Conservation (phyloP, 2,888 invertebrate genomes). For the Agrilus cyanescens region DNA sequence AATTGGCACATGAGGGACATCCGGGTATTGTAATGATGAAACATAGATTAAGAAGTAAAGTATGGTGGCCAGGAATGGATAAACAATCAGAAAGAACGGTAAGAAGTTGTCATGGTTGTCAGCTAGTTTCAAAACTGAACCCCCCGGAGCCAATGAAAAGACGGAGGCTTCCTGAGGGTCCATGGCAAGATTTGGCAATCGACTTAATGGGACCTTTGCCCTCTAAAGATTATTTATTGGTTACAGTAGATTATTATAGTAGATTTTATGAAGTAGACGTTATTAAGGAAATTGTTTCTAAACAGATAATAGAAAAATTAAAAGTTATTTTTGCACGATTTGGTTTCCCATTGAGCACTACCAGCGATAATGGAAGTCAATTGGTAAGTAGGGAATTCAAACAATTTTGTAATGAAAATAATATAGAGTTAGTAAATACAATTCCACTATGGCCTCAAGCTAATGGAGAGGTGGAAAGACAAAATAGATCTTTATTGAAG, state of each 20-base stretch:
- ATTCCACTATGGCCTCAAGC: slow-evolving; percentile 17
- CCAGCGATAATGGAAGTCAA: slow-evolving; percentile 15
- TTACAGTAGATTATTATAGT: slow-evolving; percentile 10
- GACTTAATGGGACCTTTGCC: slow-evolving; percentile 20
- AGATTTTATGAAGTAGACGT: slow-evolving; percentile 16
- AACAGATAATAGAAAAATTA: slow-evolving; percentile 11
- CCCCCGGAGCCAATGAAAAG: slow-evolving; percentile 10
- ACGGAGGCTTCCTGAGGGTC: slow-evolving; percentile 5
- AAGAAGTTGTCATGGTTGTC: slow-evolving; percentile 12
- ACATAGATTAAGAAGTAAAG: slow-evolving; percentile 13
- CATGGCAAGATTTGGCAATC: slow-evolving; percentile 17
- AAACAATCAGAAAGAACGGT: slow-evolving; percentile 11
- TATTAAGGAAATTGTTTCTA: slow-evolving; percentile 10
- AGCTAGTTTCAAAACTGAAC: slow-evolving; percentile 11
- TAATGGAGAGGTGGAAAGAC: slow-evolving; percentile 19
- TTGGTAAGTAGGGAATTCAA: too few species aligned
- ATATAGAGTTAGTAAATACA: slow-evolving; percentile 6
- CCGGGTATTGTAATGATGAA: slow-evolving; percentile 19
- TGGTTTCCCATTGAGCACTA: slow-evolving; percentile 14
- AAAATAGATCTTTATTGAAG: slow-evolving; percentile 13
- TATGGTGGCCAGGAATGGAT: slow-evolving; percentile 13
- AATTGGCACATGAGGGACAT: slow-evolving; percentile 18
- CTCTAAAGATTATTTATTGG: slow-evolving; percentile 11
- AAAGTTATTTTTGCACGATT: slow-evolving; percentile 16
- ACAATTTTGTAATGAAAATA: slow-evolving; percentile 9